These are phyloP conservation scores for Heliconius charithonia DNA, from an alignment of 2,888 invertebrate genomes.

Conservation along the genomic window DNA sequence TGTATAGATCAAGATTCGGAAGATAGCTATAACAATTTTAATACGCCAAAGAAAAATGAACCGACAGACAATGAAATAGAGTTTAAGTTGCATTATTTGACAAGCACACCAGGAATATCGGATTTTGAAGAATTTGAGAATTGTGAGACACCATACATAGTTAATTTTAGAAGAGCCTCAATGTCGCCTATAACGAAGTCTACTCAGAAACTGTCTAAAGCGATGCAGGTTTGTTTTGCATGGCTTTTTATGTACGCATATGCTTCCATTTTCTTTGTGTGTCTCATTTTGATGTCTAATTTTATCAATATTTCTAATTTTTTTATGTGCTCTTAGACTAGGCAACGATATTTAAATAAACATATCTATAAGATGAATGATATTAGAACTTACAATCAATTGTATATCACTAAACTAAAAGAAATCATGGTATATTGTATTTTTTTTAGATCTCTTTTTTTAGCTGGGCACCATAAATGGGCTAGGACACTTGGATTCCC, in stretches of 20 bases:
- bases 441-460: too few relatives aligned
- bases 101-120: conserved; percentile 74
- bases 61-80: conserved; percentile 52
- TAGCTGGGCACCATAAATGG: too few relatives aligned
- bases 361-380: too few relatives aligned
- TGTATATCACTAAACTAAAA: too few relatives aligned
- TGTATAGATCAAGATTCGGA: conserved; percentile 74
- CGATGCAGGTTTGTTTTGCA: conserved; percentile 90
- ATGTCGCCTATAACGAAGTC: conserved; percentile 96
- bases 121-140: conserved; percentile 66
- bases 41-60: conserved; percentile 65
- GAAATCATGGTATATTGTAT: too few relatives aligned
- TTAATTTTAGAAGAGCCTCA: conserved; percentile 86
- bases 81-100: conserved; percentile 68
- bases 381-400: too few relatives aligned
- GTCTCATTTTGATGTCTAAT: neutral
- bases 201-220: conserved; percentile 92
- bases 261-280: conserved; percentile 14
- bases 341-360: too few relatives aligned
- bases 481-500: too few relatives aligned
- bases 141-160: conserved; percentile 71
- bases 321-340: too few relatives aligned
- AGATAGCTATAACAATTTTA: conserved; percentile 54
- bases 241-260: conserved; percentile 19
- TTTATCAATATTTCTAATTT: too few relatives aligned